Conservation (phyloP, 2,888 invertebrate species). For the Axea sp. region DNA sequence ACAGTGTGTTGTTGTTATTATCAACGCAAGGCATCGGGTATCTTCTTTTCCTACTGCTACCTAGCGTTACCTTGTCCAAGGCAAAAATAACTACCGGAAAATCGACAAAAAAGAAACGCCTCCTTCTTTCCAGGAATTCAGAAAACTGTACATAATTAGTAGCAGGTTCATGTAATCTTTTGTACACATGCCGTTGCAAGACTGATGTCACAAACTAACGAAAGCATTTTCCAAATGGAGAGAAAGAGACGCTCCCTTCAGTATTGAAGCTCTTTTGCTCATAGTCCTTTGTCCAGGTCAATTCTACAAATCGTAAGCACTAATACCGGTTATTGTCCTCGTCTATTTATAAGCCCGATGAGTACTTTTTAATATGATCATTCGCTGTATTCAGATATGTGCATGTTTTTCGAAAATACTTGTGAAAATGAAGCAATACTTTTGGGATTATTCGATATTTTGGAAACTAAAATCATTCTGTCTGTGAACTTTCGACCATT, state of each 20-base stretch:
- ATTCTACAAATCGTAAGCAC: conserved; percentile 17
- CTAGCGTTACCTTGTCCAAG: conserved; percentile 28
- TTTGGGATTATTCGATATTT: conserved; percentile 1
- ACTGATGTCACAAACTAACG: too few species aligned
- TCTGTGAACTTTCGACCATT: background rate
- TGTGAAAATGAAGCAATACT: conserved; percentile 18
- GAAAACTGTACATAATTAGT: too few species aligned
- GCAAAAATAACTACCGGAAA: conserved; percentile 12
- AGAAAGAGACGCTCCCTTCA: too few species aligned
- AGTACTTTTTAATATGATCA: conserved; percentile 57
- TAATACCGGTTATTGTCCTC: conserved; percentile 53
- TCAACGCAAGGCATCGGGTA: conserved; percentile 57
- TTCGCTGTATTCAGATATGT: conserved; percentile 69
- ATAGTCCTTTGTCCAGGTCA: conserved; percentile 3
- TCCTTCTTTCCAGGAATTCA: too few species aligned
- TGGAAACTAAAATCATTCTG: background rate
- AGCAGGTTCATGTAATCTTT: too few species aligned
- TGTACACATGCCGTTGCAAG: too few species aligned
- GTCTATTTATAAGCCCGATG: conserved; percentile 38
- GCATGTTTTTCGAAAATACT: conserved; percentile 46
- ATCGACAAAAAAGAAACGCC: too few species aligned
- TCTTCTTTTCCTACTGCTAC: conserved; percentile 38
- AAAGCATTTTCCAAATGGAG: too few species aligned
- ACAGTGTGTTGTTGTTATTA: conserved; percentile 44
- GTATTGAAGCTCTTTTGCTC: too few species aligned